phyloP scores from a whole-genome alignment of 2,113 vertebrate genomes.

The Melanerpes aurifrons region DNA sequence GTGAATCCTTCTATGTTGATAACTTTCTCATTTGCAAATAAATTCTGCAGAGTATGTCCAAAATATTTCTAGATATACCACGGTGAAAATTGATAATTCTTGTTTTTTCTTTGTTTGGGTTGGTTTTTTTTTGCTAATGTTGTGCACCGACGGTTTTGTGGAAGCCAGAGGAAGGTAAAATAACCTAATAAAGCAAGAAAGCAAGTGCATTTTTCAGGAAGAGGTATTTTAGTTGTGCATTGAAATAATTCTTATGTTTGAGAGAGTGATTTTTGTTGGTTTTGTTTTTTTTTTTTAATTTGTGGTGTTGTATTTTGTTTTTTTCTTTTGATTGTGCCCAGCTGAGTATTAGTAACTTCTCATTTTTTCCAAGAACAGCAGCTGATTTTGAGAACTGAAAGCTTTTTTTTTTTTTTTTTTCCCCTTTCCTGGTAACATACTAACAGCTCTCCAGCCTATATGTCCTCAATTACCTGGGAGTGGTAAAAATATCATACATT shows the following conservation, averaged over 20 bases:
- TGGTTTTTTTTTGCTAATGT: background rate
- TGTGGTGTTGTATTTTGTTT: background rate
- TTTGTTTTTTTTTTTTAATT: background rate
- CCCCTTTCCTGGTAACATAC: background rate
- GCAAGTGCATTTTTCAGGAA: background rate
- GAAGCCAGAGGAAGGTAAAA: background rate
- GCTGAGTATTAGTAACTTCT: background rate
- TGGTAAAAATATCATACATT: background rate
- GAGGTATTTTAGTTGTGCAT: background rate
- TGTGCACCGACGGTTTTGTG: background rate
- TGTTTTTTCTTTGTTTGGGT: background rate
- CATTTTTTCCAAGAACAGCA: background rate
- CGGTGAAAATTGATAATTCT: background rate
- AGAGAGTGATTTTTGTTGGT: background rate
- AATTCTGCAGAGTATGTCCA: background rate
- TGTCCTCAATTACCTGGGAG: background rate
- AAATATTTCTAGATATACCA: background rate
- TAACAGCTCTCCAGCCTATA: background rate
- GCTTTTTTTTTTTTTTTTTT: background rate
- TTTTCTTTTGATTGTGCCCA: background rate
- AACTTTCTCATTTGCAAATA: background rate
- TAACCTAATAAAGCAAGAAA: background rate
- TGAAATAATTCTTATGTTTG: background rate
- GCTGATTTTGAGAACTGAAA: background rate
- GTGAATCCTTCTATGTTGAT: background rate